phyloP scores from a whole-genome alignment of 2,888 invertebrate genomes.

The Dromius quadrimaculatus region DNA sequence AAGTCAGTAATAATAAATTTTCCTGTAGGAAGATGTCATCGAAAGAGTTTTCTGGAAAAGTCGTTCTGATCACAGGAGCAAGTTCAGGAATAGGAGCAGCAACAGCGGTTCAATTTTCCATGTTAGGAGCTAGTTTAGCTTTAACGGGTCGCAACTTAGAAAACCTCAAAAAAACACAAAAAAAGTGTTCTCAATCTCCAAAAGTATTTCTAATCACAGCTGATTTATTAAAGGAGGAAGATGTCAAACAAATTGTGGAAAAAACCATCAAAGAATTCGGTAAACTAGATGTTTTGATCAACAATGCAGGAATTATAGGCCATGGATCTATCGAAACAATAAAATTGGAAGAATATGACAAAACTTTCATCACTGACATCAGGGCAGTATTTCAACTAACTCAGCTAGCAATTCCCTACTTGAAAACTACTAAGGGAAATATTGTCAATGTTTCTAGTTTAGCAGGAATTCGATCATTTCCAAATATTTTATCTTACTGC shows the following conservation, averaged over 20 bases:
- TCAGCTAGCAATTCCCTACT: conserved; percentile 87
- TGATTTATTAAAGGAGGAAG: conserved; percentile 80
- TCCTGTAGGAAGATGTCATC: no score
- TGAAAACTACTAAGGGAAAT: conserved; percentile 82
- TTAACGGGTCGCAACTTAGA: no score
- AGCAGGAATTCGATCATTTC: conserved; percentile 69
- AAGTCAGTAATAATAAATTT: background rate
- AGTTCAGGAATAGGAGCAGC: no score
- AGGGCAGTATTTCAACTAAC: conserved; percentile 86
- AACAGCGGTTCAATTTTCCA: no score
- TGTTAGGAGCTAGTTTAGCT: no score
- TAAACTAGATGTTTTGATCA: conserved; percentile 85
- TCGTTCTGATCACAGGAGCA: no score
- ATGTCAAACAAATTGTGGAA: conserved; percentile 78
- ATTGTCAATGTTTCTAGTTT: conserved; percentile 24
- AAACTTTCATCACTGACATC: conserved; percentile 90
- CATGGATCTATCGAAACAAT: conserved; percentile 88
- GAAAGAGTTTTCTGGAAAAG: no score
- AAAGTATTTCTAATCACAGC: conserved; percentile 73
- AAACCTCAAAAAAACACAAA: no score
- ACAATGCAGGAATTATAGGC: conserved; percentile 90
- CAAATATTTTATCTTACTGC: conserved; percentile 75
- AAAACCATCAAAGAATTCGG: conserved; percentile 81
- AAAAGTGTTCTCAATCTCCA: no score
- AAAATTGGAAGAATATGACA: conserved; percentile 87